phyloP scores from a whole-genome alignment of 53 echinoderm and acorn worm genomes.

The Patiria pectinifera region DNA sequence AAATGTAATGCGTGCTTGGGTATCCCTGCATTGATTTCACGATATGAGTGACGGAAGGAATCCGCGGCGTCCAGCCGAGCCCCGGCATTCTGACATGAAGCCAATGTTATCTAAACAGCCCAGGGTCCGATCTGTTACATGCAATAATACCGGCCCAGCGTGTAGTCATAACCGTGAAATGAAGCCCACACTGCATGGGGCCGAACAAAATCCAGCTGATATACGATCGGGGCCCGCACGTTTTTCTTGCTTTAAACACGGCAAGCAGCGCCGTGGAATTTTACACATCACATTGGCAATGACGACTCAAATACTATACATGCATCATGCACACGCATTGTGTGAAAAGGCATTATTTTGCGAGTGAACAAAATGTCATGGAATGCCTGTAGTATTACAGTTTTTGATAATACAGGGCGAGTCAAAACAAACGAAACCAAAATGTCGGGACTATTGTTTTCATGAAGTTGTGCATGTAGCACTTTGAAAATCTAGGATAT shows the following conservation, averaged over 20 bases:
- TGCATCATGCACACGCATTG: too few species aligned
- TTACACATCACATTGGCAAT: too few species aligned
- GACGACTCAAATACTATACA: too few species aligned
- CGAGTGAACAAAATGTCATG: too few species aligned
- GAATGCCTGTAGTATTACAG: too few species aligned
- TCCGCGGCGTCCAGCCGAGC: constrained; percentile 12
- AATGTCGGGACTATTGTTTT: too few species aligned
- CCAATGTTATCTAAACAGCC: constrained; percentile 34
- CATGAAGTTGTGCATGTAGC: too few species aligned
- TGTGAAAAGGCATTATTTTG: too few species aligned
- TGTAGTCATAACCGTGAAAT: constrained; percentile 33
- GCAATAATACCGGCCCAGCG: constrained; percentile 8
- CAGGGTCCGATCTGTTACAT: constrained; percentile 36
- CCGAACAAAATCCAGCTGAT: not conserved
- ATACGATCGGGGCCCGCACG: not conserved
- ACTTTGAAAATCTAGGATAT: too few species aligned
- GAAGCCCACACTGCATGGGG: constrained; percentile 51
- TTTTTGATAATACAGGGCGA: too few species aligned
- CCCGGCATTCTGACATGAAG: constrained; percentile 27
- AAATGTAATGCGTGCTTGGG: not conserved
- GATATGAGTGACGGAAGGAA: not conserved
- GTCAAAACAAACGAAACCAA: too few species aligned
- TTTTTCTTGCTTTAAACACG: not conserved
- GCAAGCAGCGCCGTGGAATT: not conserved
- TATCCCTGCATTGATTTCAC: not conserved